Base-by-base conservation (phyloP, 2,888 invertebrate genomes). In the Melanophora roralis region DNA sequence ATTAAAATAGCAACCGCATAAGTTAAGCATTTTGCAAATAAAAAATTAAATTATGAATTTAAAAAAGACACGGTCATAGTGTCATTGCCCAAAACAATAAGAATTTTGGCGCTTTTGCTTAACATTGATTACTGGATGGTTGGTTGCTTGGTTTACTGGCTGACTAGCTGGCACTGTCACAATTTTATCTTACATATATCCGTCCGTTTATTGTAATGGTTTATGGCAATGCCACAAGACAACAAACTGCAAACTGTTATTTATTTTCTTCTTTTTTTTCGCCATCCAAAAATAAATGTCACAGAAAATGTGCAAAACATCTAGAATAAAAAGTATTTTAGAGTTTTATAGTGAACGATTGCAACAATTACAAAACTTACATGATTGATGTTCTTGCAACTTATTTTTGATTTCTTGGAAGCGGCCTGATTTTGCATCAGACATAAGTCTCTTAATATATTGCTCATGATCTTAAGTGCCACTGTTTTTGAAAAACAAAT, bases 341-440 rank as follows among this genome's bases (percentile, higher is more conserved):
- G 27, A 27, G 6, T 6, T 27, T 3, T 27, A 6, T 27, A 27
- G 27, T 27, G 6, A 36, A 8, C 11, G 32, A 36, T n/a, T 49
- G 65, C 21, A 49, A n/a, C 47, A 57, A 32, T 38, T 23, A 59
- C 27, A 74, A 51, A 71, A 59, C 57, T 47, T 51, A 59, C 14
- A 80, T 76, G 80, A 80, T 80, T 80, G 80, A 80, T 80, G 73
- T 64, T 74, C 67, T 73, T 78, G 53, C 57, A 77, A 57, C 34
- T 71, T 57, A 43, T 77, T 69, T 64, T 53, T 62, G 68, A 45
- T 38, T 14, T 60, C 49, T 40, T 62, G 68, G 23, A 62, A 40
- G 65, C 55, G 51, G 40, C 27, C 43, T 62, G 53, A 53, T 62
- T 62, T 36, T 21, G 36, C 38, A 21, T 21, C 38, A 38, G 21